Evolutionary conservation across 2,888 invertebrate species (phyloP).

Genomic region (Agriotes lineatus): DNA sequence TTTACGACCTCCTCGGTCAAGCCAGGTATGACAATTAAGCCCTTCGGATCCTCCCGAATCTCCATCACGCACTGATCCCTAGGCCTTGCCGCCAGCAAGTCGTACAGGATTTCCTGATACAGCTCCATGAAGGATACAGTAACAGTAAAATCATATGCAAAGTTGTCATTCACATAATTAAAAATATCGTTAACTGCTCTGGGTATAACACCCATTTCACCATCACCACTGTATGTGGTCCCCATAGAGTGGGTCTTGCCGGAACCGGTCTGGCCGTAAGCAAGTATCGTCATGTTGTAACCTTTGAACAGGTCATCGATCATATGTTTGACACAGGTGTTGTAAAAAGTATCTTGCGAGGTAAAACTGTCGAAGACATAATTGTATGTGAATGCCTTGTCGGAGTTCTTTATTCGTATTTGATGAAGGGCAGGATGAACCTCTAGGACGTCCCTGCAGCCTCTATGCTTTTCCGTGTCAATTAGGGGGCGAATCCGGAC

Average conservation of each 20-base stretch:
- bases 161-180: conserved; percentile 72
- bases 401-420: conserved; percentile 74
- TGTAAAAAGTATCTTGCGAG: conserved; percentile 81
- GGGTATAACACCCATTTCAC: conserved; percentile 87
- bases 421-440: conserved; percentile 76
- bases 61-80: conserved; percentile 79
- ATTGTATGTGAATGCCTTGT: conserved; percentile 86
- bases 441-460: conserved; percentile 81
- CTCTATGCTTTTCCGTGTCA: conserved; percentile 77
- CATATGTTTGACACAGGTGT: conserved; percentile 80
- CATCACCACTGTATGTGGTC: conserved; percentile 77
- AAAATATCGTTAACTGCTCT: conserved; percentile 88
- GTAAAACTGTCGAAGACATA: conserved; percentile 84
- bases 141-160: conserved; percentile 75
- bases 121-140: conserved; percentile 89
- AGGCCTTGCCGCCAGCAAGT: conserved; percentile 78
- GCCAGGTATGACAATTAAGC: conserved; percentile 76
- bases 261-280: conserved; percentile 96
- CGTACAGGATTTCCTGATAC: conserved; percentile 90
- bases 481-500: conserved; percentile 86
- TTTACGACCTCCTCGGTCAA: conserved; percentile 75
- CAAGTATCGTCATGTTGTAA: conserved; percentile 93
- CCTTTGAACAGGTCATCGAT: conserved; percentile 83
- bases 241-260: conserved; percentile 96
- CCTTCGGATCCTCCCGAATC: too few species aligned